Evolutionary conservation across 2,888 invertebrate species (phyloP), one percentile per base, ranked within the genome.

Genomic region (Pollenia angustigena): DNA sequence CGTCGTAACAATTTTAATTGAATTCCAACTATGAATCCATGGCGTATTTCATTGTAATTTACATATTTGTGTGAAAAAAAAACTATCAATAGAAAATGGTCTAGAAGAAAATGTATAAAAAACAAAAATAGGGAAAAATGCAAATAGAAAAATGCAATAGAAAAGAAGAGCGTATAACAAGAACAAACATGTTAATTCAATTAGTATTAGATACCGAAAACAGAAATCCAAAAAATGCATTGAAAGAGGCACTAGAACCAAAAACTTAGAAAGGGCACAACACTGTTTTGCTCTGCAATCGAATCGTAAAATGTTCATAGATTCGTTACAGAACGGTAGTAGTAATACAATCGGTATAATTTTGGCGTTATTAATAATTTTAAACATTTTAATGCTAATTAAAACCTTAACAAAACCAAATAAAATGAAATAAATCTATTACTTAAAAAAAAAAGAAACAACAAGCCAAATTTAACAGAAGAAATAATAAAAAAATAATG

Each of bases 401-500:
- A 84, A 75, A 85, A 87, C 23, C 12, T 46, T 72, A 76, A 54
- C 58, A 23, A 78, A 44, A 62, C 23, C 60, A 18, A 56, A 78
- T 68, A 72, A 79, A 76, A 85, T 52, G 11, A 69, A 85, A 50
- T 69, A 60, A 80, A 87, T 46, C 16, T 7, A 52, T n/a, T 18
- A 56, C 60, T 32, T 23, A 68, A 60, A 42, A 18, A 52, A 46
- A 52, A 64, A 12, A 42, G 54, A 66, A 52, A 32, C 14, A 60
- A 32, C 4, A 60, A 40, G 4, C 6, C n/a, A 42, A 71, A 71
- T 66, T 9, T 32, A 40, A 9, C 16, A 8, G 46, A 50, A 54
- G 16, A 8, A 52, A 85, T 14, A 46, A 46, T 23, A 32, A 71
- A 46, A 64, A 18, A 69, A 87, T 81, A 40, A 92, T 92, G 92